Evolutionary conservation across 2,113 vertebrate genomes (phyloP), one percentile per base, ranked within the genome.

Genomic region (Albula glossodonta): DNA sequence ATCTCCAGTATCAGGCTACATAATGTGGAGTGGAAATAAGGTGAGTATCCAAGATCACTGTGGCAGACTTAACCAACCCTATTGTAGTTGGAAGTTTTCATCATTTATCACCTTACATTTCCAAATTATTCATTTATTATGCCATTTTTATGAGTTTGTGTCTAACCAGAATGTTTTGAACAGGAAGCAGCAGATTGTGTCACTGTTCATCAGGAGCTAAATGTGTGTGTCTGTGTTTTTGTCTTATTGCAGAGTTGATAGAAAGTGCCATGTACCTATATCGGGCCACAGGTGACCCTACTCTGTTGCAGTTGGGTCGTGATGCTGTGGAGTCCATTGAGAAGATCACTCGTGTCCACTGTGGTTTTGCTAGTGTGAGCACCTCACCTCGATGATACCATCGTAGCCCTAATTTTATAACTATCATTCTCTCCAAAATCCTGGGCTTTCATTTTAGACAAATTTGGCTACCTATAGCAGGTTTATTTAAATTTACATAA

Each of bases 181-280:
- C 22, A n/a, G 63, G 63, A 74, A 22, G 22, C 70, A 25, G 70
- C 70, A 19, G 0, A 31, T 74, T 31, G n/a, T 74, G 22, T n/a
- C 70, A 74, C 70, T 74, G 70, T 22, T 74, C 25, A 74, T 74
- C 9, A 74, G n/a, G 9, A 17, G 70, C 80, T 84, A 60, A 79
- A 63, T 78, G n/a, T 56, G 19, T 77, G 1, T 84, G 56, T 56
- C 2, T 83, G 74, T 82, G 51, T 81, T 25, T 82, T 25, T 84
- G 22, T 70, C 10, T 87, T 90, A 3, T 19, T 66, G 13, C 95
- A 99, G 98, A 99, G 94, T 92, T 99, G 86, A 97, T 99, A 1
- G 98, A 99, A 92, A 99, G 98, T 0, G 98, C 98, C 0, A 99
- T 99, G 98, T 99, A 99, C 87, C 95, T 99, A 90, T 99, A 98